Conservation (phyloP, 2,113 vertebrate species). For the Macrotus californicus region DNA sequence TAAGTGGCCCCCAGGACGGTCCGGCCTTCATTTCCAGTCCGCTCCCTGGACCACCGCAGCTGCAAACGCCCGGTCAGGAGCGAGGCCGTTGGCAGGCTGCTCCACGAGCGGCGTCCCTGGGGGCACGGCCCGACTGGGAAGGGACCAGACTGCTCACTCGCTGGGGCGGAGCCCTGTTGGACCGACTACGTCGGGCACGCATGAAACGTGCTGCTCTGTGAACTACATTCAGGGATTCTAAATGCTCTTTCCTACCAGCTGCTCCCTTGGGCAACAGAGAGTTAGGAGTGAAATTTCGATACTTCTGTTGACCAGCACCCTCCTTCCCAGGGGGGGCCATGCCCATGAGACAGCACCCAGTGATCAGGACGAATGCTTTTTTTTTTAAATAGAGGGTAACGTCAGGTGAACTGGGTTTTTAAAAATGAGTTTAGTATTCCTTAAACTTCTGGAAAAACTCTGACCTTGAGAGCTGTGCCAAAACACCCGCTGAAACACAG, state of each 20-base stretch:
- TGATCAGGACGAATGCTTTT: background rate
- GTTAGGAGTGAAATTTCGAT: too few relatives aligned
- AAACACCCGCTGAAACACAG: background rate
- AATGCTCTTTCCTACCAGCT: too few relatives aligned
- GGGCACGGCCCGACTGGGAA: too few relatives aligned
- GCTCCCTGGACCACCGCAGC: background rate
- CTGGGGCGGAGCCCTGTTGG: too few relatives aligned
- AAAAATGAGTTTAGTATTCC: background rate
- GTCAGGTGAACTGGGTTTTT: background rate
- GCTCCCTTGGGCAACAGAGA: too few relatives aligned
- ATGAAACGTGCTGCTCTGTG: too few relatives aligned
- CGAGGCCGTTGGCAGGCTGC: too few relatives aligned
- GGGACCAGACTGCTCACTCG: too few relatives aligned
- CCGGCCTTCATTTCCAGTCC: background rate
- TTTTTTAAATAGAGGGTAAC: background rate
- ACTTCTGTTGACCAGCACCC: background rate
- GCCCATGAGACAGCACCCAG: background rate
- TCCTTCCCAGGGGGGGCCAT: background rate
- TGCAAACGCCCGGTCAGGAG: too few relatives aligned
- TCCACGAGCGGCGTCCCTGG: too few relatives aligned
- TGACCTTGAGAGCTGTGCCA: background rate
- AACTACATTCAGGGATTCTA: too few relatives aligned
- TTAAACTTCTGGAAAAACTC: background rate
- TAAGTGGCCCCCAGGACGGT: background rate
- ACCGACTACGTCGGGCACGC: fast-evolving